Base-by-base conservation (phyloP, 1,140 invertebrate species). In the Cyphomyrmex costatus region DNA sequence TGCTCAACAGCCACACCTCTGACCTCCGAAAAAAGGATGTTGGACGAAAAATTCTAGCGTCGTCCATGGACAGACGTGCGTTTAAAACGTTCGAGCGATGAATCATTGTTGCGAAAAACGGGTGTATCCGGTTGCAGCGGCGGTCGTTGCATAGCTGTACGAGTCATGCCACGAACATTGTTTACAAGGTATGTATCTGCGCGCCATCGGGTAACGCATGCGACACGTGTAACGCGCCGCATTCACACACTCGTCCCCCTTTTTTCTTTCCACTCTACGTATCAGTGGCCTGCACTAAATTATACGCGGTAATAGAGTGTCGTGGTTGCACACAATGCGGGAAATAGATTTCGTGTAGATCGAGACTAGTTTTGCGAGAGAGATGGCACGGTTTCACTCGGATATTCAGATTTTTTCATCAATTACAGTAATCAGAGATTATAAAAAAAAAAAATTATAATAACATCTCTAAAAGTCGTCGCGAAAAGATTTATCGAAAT, bases 81-180 rank as follows among this genome's bases (percentile, higher is more conserved):
- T 78, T 84, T 91, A 87, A 90, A 82, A 77, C 89, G 86, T 90
- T 86, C 88, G 77, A 63, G 21, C 87, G 91, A 94, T 94, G 93
- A 94, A 93, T 94, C 93, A 94, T 94, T 90, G 91, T 90, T 88
- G 79, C 85, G 89, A 90, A 92, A 93, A 93, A 93, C 91, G 89
- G 82, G 70, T 89, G 86, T 87, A 74, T 87, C 88, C 87, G 74
- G 87, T 89, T 82, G 82, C 66, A 71, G 71, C 53, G 49, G 53
- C 27, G 30, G 73, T 33, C 36, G 53, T 80, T 58, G 79, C 56
- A 79, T 58, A 66, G 61, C 63, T 60, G 27, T 86, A 85, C 83
- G 77, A 78, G 90, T 91, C 90, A 83, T 86, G 89, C 83, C 83
- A 85, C 84, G 82, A 89, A 91, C 85, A 91, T 92, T 91, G 92